These are phyloP conservation scores for Zaprionus davidi DNA, from an alignment of 1,140 invertebrate species.

Conservation along the genomic window DNA sequence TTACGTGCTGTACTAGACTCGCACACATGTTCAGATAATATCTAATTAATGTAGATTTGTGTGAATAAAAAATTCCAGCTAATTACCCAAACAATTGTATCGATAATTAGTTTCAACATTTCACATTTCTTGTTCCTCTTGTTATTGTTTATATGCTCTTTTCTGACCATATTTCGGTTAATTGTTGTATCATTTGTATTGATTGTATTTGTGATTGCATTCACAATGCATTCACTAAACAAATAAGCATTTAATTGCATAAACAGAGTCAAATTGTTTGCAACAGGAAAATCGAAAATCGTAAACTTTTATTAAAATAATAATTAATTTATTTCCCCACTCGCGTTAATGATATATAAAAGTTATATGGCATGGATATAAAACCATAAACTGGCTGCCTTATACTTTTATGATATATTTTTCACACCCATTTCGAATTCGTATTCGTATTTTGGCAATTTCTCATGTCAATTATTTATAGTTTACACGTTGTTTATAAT, in stretches of 20 bases:
- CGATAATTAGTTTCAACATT: slow-evolving; percentile 20
- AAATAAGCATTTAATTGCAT: slow-evolving; percentile 6
- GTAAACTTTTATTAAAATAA: slow-evolving; percentile 35
- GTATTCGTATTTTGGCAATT: slow-evolving; percentile 24
- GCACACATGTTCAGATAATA: not conserved
- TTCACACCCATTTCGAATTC: slow-evolving; percentile 35
- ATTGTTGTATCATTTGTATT: slow-evolving; percentile 3
- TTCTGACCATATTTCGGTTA: not conserved
- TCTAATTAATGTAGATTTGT: slow-evolving; percentile 1
- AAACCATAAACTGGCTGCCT: not conserved
- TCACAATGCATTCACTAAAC: slow-evolving; percentile 6
- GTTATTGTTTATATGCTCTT: slow-evolving; percentile 1
- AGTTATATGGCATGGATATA: not conserved
- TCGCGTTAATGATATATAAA: not conserved
- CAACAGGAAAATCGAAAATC: not conserved
- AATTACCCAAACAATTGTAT: slow-evolving; percentile 30
- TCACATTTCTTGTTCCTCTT: slow-evolving; percentile 6
- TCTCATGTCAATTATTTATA: slow-evolving; percentile 45
- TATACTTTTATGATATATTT: slow-evolving; percentile 34
- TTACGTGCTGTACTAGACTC: slow-evolving; percentile 3
- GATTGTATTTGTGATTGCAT: slow-evolving; percentile 14
- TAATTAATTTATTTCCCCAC: slow-evolving; percentile 18
- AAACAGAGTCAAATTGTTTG: slow-evolving; percentile 9
- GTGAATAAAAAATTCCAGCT: slow-evolving; percentile 22
- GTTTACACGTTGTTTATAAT: slow-evolving; percentile 46